These are phyloP conservation scores for Acrocyrtus sp. DNA, from an alignment of 2,888 invertebrate species.

Conservation along the genomic window DNA sequence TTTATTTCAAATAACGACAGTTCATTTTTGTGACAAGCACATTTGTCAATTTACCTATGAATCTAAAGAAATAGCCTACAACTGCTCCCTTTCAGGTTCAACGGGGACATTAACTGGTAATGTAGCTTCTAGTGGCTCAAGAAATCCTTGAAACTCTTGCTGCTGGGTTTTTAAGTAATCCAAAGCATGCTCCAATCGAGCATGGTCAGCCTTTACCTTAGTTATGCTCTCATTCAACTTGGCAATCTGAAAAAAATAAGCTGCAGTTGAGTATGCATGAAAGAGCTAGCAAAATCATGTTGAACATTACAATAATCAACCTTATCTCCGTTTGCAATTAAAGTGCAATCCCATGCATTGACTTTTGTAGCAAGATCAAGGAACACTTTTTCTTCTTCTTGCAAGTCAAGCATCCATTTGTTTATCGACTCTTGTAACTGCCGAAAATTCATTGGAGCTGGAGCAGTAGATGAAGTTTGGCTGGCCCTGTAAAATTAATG, in stretches of 20 bases:
- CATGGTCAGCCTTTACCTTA: slow-evolving; percentile 87
- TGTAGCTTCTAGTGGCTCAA: slow-evolving; percentile 79
- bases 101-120: slow-evolving; percentile 44
- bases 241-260: slow-evolving; percentile 84
- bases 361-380: slow-evolving; percentile 94
- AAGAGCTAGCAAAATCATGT: background rate
- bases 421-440: slow-evolving; percentile 92
- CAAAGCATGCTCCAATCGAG: slow-evolving; percentile 89
- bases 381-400: slow-evolving; percentile 92
- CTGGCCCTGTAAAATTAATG: too few relatives aligned
- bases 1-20: background rate
- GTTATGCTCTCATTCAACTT: slow-evolving; percentile 88
- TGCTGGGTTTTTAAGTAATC: slow-evolving; percentile 94
- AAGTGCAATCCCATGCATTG: slow-evolving; percentile 93
- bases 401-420: slow-evolving; percentile 92
- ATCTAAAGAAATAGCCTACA: too few relatives aligned
- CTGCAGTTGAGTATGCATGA: too few relatives aligned
- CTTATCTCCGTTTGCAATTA: slow-evolving; percentile 92
- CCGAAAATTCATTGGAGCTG: slow-evolving; percentile 74
- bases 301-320: slow-evolving; percentile 68
- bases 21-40: background rate
- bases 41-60: slow-evolving; percentile 18
- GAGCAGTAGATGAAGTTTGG: slow-evolving; percentile 31
- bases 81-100: slow-evolving; percentile 91
- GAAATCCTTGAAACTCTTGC: slow-evolving; percentile 87